Percentiles rank a stretch among this genome's conserved stretches.
phyloP scores from a whole-genome alignment of 2,797 vertebrate species.

The Bucorvus abyssinicus region DNA sequence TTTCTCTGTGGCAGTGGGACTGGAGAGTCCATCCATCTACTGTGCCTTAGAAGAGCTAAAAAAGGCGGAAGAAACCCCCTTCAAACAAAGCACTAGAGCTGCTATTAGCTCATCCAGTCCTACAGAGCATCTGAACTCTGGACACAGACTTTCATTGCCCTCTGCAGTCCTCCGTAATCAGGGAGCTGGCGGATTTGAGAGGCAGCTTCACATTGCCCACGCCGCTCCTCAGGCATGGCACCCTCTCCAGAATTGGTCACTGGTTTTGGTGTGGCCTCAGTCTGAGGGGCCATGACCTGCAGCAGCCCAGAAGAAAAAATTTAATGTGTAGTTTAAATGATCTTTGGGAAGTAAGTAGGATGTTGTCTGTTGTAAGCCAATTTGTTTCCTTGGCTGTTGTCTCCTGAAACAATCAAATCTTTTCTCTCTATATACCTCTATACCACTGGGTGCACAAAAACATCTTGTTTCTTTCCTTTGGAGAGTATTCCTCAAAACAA shows the following conservation, averaged over 20 bases:
- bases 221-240: not conserved
- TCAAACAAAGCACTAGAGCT: not conserved
- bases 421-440: rapidly evolving
- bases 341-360: not conserved
- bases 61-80: not conserved
- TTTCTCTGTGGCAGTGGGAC: not conserved
- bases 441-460: not conserved
- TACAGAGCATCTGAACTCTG: rapidly evolving
- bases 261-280: not conserved
- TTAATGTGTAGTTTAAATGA: not conserved
- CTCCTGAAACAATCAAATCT: not conserved
- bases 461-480: not conserved
- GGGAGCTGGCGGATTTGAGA: not conserved
- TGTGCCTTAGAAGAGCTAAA: not conserved
- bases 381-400: not conserved
- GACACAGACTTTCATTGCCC: not conserved
- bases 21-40: not conserved
- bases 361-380: not conserved
- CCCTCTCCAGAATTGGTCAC: not conserved
- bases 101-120: not conserved
- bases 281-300: not conserved
- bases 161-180: not conserved
- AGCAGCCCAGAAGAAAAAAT: not conserved
- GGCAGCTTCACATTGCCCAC: not conserved
- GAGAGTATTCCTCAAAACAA: not conserved